Evolutionary conservation across 2,113 vertebrate genomes (phyloP).

Genomic region (Triplophysa tibetana): DNA sequence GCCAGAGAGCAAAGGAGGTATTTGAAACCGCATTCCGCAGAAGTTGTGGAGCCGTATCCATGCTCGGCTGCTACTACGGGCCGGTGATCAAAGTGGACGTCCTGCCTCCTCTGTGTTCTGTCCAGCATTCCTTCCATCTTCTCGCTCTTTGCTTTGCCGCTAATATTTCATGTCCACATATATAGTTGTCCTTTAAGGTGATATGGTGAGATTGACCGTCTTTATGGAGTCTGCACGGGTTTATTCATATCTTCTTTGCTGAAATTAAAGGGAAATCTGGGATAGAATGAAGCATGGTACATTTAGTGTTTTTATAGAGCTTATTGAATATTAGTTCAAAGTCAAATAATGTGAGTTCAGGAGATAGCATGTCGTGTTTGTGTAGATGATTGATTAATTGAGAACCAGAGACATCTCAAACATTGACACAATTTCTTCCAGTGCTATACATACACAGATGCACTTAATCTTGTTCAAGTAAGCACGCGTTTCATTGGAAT

Average conservation of each 20-base stretch:
- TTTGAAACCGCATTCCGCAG: conserved; percentile 63
- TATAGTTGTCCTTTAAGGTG: not conserved
- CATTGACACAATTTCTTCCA: not conserved
- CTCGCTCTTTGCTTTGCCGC: conserved; percentile 50
- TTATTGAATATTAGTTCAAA: conserved; percentile 42
- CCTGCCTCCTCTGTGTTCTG: conserved; percentile 38
- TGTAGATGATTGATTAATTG: too few relatives aligned
- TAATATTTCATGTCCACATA: conserved; percentile 4
- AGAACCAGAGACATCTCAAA: not conserved
- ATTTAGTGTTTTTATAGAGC: not conserved
- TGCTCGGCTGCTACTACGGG: conserved; percentile 57
- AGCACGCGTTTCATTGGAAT: not conserved
- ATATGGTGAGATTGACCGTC: not conserved
- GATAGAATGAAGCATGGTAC: not conserved
- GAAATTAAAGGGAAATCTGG: not conserved
- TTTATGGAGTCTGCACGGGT: too few relatives aligned
- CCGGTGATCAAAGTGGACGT: conserved; percentile 67
- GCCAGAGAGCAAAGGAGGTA: conserved; percentile 56
- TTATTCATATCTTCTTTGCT: not conserved
- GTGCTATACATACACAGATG: not conserved
- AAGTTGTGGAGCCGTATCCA: conserved; percentile 61
- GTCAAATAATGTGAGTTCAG: conserved; percentile 16
- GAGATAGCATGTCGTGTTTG: conserved; percentile 2
- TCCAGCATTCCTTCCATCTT: conserved; percentile 52
- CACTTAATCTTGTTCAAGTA: not conserved